Base-by-base conservation (phyloP, 1,140 invertebrate genomes). In the Episyrphus balteatus region DNA sequence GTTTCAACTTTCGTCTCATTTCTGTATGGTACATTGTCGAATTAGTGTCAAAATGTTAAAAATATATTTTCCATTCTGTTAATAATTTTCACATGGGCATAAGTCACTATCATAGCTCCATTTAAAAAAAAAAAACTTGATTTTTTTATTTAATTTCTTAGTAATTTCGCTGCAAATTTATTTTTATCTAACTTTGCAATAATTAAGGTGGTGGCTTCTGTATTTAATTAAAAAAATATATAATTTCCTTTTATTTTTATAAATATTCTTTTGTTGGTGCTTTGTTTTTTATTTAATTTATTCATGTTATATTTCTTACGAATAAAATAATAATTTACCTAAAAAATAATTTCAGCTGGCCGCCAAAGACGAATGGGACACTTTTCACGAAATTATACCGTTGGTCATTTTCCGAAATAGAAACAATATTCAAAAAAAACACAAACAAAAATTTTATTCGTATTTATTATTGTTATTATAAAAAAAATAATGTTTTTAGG, bases 351-450 rank as follows among this genome's bases (percentile, higher is more conserved):
- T 65, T 3, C 56, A 68, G 65, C 55, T 56, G 64, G 62, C 52
- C 65, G 65, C 48, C 58, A 62, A 55, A 57, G 64, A 55, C 64
- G 65, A 49, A 53, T 68, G 65, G 65, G 65, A 49, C 65, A 68
- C 36, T 62, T 67, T 47, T 57, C 46, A 52, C 56, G 62, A 52
- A 68, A 68, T 44, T 68, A 65, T 45, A 68, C 64, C 36, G 56
- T 67, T 54, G 65, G 65, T 26, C 21, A 26, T 26, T 26, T 26
- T 26, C 21, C 21, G 8, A 26, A 26, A 26, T 26, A 26, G 21
- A 26, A 26, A 26, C 21, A 26, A 26, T n/a, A 26, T 26, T 26
- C 21, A 26, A 26, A 26, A 26, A 26, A 3, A 26, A 26, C 21
- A 26, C 3, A 26, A 26, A 26, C 21, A 26, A 3, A 26, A 26